These are phyloP conservation scores for Oceanites oceanicus DNA, from an alignment of 2,113 vertebrate species.

Conservation along the genomic window DNA sequence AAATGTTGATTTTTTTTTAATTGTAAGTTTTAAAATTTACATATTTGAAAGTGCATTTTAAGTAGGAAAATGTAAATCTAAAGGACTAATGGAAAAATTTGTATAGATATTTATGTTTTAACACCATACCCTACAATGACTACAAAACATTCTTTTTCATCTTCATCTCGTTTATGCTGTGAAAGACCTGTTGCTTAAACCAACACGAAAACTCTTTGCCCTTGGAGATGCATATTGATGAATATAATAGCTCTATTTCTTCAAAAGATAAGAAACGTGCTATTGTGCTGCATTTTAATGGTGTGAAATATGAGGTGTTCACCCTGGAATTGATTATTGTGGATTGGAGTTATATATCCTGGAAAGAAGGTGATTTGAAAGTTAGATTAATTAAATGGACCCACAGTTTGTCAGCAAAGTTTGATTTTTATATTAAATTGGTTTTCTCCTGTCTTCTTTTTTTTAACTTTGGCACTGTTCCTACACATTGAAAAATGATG, in stretches of 20 bases:
- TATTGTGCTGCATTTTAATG: conserved; percentile 28
- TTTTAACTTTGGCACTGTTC: background rate
- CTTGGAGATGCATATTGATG: conserved; percentile 38
- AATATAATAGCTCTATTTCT: conserved; percentile 28
- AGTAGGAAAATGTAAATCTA: background rate
- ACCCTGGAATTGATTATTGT: conserved; percentile 39
- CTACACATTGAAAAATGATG: background rate
- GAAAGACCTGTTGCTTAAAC: background rate
- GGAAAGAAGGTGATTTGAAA: conserved; percentile 45
- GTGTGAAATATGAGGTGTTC: conserved; percentile 33
- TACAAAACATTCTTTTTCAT: background rate
- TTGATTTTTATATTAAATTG: background rate
- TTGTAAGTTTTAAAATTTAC: background rate
- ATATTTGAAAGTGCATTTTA: background rate
- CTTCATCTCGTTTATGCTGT: background rate
- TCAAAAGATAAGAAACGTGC: conserved; percentile 43
- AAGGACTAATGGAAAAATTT: background rate
- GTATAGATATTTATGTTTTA: background rate
- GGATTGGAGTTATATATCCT: conserved; percentile 43
- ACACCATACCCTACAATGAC: background rate
- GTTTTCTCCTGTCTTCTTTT: background rate
- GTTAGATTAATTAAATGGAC: conserved; percentile 33
- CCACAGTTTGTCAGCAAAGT: background rate
- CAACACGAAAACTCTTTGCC: background rate
- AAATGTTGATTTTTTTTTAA: background rate